These are phyloP conservation scores for Candidula unifasciata DNA, from an alignment of 2,888 invertebrate species.

Conservation along the genomic window DNA sequence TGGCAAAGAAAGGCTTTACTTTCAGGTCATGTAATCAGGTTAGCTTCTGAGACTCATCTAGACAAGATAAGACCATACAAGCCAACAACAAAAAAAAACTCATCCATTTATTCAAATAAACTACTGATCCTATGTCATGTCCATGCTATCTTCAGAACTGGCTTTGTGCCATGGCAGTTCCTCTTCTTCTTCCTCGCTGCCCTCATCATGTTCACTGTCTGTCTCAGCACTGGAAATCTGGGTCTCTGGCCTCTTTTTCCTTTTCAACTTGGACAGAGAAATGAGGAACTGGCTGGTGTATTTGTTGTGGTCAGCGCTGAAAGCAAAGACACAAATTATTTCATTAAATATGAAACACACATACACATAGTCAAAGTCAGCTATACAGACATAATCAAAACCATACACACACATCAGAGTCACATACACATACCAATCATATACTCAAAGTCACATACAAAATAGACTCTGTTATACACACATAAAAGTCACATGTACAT, in stretches of 20 bases:
- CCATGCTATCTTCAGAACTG: conserved; percentile 48
- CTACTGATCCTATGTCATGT: conserved; percentile 23
- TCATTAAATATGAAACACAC: too few species aligned
- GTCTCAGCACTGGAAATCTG: conserved; percentile 41
- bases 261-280: conserved; percentile 67
- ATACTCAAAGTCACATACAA: too few species aligned
- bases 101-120: background rate
- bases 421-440: too few species aligned
- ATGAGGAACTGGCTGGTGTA: conserved; percentile 86
- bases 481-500: too few species aligned
- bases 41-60: too few species aligned
- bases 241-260: conserved; percentile 56
- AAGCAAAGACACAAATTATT: conserved; percentile 73
- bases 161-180: conserved; percentile 49
- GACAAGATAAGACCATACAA: too few species aligned
- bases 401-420: background rate
- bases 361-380: too few species aligned
- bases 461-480: too few species aligned
- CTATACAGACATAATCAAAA: too few species aligned
- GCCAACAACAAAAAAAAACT: background rate
- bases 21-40: too few species aligned
- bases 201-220: conserved; percentile 52
- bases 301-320: conserved; percentile 92
- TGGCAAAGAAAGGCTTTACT: too few species aligned
- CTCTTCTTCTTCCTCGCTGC: conserved; percentile 50